Conservation (phyloP, 2,113 vertebrate species). For the Merops nubicus region DNA sequence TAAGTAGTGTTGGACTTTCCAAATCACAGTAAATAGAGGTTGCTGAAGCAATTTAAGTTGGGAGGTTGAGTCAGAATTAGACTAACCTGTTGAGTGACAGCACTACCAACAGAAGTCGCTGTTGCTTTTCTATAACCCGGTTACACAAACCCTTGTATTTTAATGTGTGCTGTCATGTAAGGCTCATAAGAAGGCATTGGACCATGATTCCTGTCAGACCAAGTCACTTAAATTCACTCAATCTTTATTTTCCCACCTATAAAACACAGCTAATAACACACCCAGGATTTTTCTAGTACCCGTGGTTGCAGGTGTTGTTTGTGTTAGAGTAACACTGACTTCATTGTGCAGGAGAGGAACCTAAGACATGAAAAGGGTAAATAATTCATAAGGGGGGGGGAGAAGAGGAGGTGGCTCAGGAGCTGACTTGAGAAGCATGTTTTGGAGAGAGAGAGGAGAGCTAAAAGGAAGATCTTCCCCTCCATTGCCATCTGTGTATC, state of each 20-base stretch:
- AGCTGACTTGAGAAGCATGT: background rate
- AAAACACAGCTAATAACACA: background rate
- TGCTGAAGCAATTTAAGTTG: background rate
- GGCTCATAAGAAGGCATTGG: background rate
- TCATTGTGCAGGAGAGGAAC: background rate
- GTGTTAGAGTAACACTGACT: background rate
- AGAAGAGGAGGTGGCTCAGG: background rate
- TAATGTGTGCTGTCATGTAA: background rate
- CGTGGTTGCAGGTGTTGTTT: background rate
- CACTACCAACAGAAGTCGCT: background rate
- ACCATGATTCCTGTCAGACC: background rate
- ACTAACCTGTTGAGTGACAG: background rate
- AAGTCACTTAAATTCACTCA: background rate
- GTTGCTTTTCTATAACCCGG: background rate
- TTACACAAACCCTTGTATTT: background rate
- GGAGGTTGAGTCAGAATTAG: background rate
- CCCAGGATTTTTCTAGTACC: background rate
- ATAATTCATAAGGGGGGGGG: background rate
- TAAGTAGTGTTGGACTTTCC: background rate
- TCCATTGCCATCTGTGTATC: rapidly evolving
- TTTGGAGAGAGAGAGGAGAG: background rate
- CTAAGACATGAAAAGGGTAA: background rate
- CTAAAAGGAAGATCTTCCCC: background rate
- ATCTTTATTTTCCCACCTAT: background rate
- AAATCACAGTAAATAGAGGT: background rate